Evolutionary conservation across 1,140 invertebrate genomes (phyloP).

Genomic region (Xylocopa sonorina): DNA sequence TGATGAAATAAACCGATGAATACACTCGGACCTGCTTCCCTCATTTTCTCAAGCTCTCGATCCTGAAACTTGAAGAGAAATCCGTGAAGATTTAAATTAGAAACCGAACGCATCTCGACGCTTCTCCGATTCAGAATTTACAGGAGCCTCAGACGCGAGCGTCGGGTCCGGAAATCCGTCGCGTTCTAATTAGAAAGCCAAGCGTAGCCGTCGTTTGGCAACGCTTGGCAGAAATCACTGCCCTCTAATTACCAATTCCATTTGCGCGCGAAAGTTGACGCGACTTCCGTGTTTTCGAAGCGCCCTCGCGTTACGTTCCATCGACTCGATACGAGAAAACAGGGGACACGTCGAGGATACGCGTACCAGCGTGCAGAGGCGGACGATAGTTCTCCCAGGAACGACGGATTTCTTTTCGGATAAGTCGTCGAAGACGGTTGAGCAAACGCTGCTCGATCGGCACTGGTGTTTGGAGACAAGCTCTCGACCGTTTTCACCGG

Average conservation of each 20-base stretch:
- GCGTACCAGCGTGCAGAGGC: no score
- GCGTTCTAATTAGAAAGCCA: constrained; percentile 24
- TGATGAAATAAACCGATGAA: not conserved
- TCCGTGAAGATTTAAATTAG: no score
- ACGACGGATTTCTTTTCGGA: not conserved
- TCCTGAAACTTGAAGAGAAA: no score
- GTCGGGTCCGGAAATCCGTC: not conserved
- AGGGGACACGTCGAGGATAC: not conserved
- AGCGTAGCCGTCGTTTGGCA: not conserved
- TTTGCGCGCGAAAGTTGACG: constrained; percentile 10
- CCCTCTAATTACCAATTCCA: constrained; percentile 46
- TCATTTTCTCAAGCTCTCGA: not conserved
- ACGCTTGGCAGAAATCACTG: constrained; percentile 13
- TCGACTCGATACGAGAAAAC: not conserved
- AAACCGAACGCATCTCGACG: not conserved
- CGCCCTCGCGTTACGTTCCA: not conserved
- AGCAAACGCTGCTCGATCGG: not conserved
- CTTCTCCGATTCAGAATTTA: not conserved
- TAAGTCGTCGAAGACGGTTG: not conserved
- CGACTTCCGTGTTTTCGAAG: not conserved
- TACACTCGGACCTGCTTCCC: no score
- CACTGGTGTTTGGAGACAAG: constrained; percentile 33
- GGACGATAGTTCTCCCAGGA: not conserved
- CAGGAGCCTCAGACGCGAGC: not conserved
- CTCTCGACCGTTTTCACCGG: constrained; percentile 33